Conservation (phyloP, 2,888 invertebrate genomes). For the Saturnia japonica region DNA sequence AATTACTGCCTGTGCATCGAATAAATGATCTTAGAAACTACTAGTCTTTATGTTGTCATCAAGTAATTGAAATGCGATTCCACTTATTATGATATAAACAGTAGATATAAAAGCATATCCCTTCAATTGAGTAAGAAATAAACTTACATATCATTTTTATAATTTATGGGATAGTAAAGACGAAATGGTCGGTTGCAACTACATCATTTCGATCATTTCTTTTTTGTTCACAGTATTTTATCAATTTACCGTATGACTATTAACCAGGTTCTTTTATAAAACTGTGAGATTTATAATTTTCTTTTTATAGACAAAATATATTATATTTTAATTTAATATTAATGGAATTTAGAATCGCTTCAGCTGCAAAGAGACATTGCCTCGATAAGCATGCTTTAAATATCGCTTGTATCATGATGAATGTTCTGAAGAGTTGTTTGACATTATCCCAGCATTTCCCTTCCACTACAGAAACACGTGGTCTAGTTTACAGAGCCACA, state of each 20-base stretch:
- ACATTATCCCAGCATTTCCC: too few relatives aligned
- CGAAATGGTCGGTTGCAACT: background rate
- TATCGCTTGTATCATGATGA: too few relatives aligned
- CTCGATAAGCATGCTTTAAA: too few relatives aligned
- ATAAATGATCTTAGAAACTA: background rate
- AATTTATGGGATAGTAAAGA: background rate
- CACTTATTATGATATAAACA: background rate
- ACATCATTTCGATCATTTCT: background rate
- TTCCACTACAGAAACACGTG: too few relatives aligned
- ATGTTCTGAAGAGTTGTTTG: too few relatives aligned
- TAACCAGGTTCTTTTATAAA: background rate
- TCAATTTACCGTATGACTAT: too few relatives aligned
- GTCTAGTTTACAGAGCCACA: too few relatives aligned
- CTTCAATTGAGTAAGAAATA: background rate
- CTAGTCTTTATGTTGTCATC: conserved; percentile 5
- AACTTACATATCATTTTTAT: background rate
- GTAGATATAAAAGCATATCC: background rate
- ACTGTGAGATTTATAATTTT: background rate
- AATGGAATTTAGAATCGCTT: too few relatives aligned
- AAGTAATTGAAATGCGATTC: background rate
- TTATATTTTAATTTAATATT: too few relatives aligned
- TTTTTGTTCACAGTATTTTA: background rate
- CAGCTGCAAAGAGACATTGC: too few relatives aligned
- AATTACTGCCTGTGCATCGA: background rate
- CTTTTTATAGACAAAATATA: too few relatives aligned